These are phyloP conservation scores for Tragelaphus strepsiceros DNA, from an alignment of 2,113 vertebrate genomes.

Conservation along the genomic window DNA sequence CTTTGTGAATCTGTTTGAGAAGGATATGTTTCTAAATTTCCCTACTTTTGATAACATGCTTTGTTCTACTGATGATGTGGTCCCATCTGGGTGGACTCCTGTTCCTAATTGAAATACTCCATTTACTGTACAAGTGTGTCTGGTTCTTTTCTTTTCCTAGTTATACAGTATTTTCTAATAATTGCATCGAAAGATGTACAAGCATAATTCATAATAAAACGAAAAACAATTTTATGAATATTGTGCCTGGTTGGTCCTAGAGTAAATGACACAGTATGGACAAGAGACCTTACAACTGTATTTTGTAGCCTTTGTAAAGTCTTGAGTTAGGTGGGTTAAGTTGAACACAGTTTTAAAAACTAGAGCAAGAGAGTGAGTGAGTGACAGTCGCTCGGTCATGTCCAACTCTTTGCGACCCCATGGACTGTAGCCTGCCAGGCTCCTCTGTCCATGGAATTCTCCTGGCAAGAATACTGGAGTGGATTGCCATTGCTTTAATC, in stretches of 20 bases:
- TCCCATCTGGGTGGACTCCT: neutral
- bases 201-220: neutral
- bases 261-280: neutral
- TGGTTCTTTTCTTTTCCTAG: neutral
- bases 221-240: neutral
- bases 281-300: neutral
- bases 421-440: neutral
- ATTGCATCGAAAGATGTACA: neutral
- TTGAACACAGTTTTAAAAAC: neutral
- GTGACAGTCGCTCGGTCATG: rapidly evolving
- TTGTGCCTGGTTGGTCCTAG: neutral
- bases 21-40: neutral
- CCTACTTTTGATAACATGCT: neutral
- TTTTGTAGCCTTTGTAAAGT: neutral
- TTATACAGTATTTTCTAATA: neutral
- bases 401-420: neutral
- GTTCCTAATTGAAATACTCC: neutral
- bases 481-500: neutral
- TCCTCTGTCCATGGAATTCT: neutral
- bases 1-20: neutral
- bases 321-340: neutral
- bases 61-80: neutral
- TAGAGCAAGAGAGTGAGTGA: neutral
- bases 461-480: neutral
- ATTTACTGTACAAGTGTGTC: neutral